Conservation (phyloP, 1,140 invertebrate species). For the Scaptomyza montana region DNA sequence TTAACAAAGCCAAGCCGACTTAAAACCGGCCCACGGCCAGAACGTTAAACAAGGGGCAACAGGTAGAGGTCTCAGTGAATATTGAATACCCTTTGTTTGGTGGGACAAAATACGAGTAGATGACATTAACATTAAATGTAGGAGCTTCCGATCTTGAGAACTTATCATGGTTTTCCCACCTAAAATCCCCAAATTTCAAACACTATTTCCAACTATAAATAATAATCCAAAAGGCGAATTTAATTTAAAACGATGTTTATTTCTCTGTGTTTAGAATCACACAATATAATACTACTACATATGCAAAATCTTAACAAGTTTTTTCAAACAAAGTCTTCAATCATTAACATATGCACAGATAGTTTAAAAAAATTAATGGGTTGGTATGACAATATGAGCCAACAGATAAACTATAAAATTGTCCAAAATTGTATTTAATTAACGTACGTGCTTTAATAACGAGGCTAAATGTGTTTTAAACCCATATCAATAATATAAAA, state of each 20-base stretch:
- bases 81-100: neutral
- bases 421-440: neutral
- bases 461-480: neutral
- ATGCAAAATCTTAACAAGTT: no score
- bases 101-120: neutral
- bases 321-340: neutral
- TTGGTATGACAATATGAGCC: neutral
- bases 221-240: no score
- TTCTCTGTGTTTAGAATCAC: no score
- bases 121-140: no score
- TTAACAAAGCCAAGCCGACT: conserved; percentile 14
- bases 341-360: neutral
- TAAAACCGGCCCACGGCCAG: conserved; percentile 11
- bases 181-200: no score
- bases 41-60: neutral
- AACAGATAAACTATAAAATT: conserved; percentile 1
- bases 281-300: no score
- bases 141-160: no score
- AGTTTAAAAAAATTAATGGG: neutral
- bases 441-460: neutral
- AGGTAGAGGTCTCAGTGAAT: neutral
- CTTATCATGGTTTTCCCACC: no score
- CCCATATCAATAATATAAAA: neutral
- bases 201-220: no score
- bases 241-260: no score